These are phyloP conservation scores for Marisa cornuarietis DNA, from an alignment of 1,140 invertebrate species.

Conservation along the genomic window DNA sequence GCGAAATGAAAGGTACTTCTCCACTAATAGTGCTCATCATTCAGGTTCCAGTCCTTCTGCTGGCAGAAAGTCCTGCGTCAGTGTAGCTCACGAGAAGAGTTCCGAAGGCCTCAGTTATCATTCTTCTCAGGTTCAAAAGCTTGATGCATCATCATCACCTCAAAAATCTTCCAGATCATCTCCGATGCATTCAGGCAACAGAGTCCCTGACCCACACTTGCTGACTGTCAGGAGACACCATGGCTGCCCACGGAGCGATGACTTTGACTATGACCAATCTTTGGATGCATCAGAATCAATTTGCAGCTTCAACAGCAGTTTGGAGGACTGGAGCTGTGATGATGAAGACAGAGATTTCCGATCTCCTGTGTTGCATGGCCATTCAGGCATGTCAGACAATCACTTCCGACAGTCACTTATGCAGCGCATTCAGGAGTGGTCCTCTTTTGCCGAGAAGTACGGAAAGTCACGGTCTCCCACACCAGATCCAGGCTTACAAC, in stretches of 20 bases:
- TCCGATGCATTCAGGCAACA: not conserved
- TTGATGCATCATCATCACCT: conserved; percentile 1
- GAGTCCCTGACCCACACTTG: conserved; percentile 9
- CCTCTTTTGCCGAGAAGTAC: conserved; percentile 41
- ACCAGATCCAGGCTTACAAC: conserved; percentile 25
- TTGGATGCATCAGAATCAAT: conserved; percentile 35
- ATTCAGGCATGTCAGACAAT: conserved; percentile 31
- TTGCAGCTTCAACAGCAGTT: conserved; percentile 38
- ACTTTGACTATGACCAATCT: conserved; percentile 27
- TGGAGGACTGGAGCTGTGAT: conserved; percentile 36
- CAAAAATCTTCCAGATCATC: conserved; percentile 18
- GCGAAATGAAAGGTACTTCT: conserved; percentile 23
- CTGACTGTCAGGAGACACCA: conserved; percentile 2
- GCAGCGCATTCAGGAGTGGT: conserved; percentile 48
- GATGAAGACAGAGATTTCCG: conserved; percentile 26
- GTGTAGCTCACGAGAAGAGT: no score
- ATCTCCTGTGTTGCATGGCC: conserved; percentile 18
- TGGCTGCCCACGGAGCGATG: conserved; percentile 12
- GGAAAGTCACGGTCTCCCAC: conserved; percentile 44
- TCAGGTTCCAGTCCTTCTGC: not conserved
- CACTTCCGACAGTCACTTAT: conserved; percentile 46
- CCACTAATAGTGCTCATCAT: not conserved
- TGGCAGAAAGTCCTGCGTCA: not conserved
- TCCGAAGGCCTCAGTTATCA: not conserved
- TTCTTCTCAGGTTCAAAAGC: conserved; percentile 2